These are phyloP conservation scores for Abrostola triplasia DNA, from an alignment of 2,888 invertebrate genomes.

Conservation along the genomic window DNA sequence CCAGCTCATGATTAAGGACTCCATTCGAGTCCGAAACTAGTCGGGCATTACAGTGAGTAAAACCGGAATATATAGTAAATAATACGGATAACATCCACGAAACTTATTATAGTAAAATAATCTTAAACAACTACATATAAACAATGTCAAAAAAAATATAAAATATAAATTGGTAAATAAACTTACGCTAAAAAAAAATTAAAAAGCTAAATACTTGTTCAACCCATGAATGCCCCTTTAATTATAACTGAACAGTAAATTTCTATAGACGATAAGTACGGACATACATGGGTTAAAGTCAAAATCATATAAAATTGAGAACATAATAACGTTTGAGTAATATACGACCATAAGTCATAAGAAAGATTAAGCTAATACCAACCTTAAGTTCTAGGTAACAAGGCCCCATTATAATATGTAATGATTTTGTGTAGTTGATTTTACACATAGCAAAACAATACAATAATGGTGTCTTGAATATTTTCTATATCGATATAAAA, in stretches of 20 bases:
- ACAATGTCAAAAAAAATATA: neutral
- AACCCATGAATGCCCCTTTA: conserved; percentile 36
- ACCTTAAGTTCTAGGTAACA: neutral
- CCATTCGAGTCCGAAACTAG: too few species aligned
- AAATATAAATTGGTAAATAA: conserved; percentile 21
- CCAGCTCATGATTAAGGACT: too few species aligned
- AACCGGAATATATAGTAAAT: too few species aligned
- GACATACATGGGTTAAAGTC: conserved; percentile 33
- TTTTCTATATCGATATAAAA: too few species aligned
- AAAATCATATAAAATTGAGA: neutral
- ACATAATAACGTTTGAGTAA: neutral
- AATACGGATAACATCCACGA: too few species aligned
- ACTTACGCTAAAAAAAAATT: conserved; percentile 5
- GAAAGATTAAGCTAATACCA: neutral
- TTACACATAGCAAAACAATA: neutral
- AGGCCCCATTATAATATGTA: neutral
- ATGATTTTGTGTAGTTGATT: neutral
- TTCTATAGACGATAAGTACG: conserved; percentile 1
- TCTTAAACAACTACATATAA: neutral
- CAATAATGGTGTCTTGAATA: too few species aligned
- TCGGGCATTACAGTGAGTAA: too few species aligned
- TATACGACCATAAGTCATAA: neutral
- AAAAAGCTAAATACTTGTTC: conserved; percentile 7
- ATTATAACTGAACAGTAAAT: neutral
- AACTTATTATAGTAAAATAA: too few species aligned